A percentile compares a stretch with the other conserved stretches of the same genome.
phyloP scores from a whole-genome alignment of 2,113 vertebrate species.

The Setophaga petechia region DNA sequence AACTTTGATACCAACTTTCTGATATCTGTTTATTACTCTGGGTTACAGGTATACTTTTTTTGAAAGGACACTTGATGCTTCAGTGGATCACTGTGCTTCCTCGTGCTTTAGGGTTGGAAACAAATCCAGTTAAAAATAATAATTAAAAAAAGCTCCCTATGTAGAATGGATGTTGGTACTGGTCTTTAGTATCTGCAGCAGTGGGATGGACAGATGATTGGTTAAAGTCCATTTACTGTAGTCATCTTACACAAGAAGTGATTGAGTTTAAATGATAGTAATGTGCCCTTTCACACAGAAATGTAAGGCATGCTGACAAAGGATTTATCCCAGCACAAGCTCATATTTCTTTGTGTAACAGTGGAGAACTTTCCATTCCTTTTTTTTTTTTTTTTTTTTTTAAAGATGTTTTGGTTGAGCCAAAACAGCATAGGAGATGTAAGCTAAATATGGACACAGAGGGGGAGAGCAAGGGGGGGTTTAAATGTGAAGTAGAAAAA shows the following conservation, averaged over 20 bases:
- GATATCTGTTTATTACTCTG: not conserved
- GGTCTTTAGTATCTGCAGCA: not conserved
- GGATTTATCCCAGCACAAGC: not conserved
- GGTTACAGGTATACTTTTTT: not conserved
- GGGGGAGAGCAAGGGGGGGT: not conserved
- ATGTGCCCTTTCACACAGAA: not conserved
- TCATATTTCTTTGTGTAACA: not conserved
- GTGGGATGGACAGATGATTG: not conserved
- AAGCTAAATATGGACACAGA: not conserved
- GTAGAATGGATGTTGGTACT: not conserved
- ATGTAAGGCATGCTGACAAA: not conserved
- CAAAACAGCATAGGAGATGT: rapidly evolving
- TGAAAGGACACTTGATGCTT: not conserved
- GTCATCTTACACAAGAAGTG: not conserved
- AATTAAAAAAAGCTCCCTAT: not conserved
- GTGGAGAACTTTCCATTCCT: constrained; percentile 1
- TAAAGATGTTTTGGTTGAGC: not conserved
- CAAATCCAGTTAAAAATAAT: not conserved
- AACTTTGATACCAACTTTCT: not conserved
- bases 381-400: not conserved
- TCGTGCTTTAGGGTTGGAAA: not conserved
- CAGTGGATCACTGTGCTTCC: not conserved
- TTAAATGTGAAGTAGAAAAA: constrained; percentile 1
- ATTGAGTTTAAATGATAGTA: not conserved
- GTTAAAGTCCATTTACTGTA: not conserved